Percentiles rank a stretch among this genome's conserved stretches.
phyloP scores from a whole-genome alignment of 1,140 invertebrate genomes.

The Halotydeus destructor region DNA sequence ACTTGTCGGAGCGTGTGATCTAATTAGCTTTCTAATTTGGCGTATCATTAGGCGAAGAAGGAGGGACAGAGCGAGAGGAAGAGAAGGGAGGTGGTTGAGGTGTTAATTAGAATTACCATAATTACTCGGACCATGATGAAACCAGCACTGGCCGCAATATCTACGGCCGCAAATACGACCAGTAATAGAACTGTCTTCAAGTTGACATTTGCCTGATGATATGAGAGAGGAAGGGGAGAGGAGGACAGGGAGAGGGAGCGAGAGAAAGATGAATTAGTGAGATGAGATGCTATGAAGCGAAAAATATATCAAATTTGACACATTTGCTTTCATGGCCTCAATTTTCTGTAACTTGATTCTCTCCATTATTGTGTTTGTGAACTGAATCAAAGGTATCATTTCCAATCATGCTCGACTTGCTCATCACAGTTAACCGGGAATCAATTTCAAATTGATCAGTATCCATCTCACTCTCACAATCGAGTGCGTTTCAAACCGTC shows the following conservation, averaged over 20 bases:
- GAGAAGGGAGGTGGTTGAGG: neutral
- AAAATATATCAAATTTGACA: no score
- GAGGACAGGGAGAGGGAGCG: neutral
- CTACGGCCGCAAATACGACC: constrained; percentile 20
- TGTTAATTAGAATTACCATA: constrained; percentile 15
- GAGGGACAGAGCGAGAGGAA: neutral
- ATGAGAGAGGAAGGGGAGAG: neutral
- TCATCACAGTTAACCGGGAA: no score
- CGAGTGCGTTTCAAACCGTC: no score
- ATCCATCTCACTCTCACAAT: no score
- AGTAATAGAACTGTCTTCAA: constrained; percentile 19
- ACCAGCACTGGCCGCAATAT: constrained; percentile 20
- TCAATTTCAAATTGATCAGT: no score
- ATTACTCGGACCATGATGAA: constrained; percentile 20
- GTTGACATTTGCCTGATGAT: constrained; percentile 18
- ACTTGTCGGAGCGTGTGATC: neutral
- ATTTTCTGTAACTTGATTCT: no score
- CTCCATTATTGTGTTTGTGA: no score
- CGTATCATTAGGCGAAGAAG: neutral
- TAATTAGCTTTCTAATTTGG: neutral
- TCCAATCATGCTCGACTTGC: no score
- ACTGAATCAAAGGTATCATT: no score
- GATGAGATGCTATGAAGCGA: no score
- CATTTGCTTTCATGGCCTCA: no score
- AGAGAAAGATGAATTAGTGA: neutral